These are phyloP conservation scores for Cosmia pyralina DNA, from an alignment of 2,888 invertebrate genomes.

Conservation along the genomic window DNA sequence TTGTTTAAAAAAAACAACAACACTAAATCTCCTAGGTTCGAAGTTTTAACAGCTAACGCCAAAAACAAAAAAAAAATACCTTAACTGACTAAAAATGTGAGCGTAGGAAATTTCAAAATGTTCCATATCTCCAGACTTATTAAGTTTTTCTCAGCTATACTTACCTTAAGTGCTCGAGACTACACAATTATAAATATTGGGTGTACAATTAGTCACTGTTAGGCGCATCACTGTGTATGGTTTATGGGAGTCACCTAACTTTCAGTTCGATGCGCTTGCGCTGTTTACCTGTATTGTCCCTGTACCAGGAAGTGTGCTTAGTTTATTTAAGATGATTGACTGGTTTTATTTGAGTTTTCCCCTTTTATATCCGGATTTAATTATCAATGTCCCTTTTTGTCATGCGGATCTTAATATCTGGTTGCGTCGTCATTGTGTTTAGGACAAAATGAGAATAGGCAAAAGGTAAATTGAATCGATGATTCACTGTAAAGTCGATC, in stretches of 20 bases:
- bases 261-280: constrained; percentile 1
- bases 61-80: too few species aligned
- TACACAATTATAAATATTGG: background rate
- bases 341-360: background rate
- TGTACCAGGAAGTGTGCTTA: background rate
- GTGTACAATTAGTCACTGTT: constrained; percentile 18
- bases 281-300: background rate
- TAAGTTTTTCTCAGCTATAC: too few species aligned
- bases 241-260: constrained; percentile 39
- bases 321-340: background rate
- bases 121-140: too few species aligned
- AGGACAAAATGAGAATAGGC: background rate
- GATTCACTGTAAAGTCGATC: background rate
- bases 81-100: too few species aligned
- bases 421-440: background rate
- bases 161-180: background rate
- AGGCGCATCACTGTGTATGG: constrained; percentile 6
- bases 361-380: too few species aligned
- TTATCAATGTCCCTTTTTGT: background rate
- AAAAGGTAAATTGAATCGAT: background rate
- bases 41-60: too few species aligned
- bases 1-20: too few species aligned
- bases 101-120: too few species aligned
- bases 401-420: background rate
- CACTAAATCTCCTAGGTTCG: too few species aligned